Conservation (phyloP, 2,113 vertebrate species). For the Anseranas semipalmata region DNA sequence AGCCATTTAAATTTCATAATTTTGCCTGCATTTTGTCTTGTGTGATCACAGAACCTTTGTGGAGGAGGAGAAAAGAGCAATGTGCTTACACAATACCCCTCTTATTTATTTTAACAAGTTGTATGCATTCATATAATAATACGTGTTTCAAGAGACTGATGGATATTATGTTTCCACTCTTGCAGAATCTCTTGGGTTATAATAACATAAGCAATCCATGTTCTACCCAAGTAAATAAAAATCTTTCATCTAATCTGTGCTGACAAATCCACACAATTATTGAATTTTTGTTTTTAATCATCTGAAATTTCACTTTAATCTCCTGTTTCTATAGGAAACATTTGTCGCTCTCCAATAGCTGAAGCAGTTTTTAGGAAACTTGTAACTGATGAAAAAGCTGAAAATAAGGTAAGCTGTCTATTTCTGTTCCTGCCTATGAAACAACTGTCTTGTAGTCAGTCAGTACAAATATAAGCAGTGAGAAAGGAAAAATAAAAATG, state of each 20-base stretch:
- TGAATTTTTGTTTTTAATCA: not conserved
- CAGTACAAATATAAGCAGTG: not conserved
- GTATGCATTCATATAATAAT: not conserved
- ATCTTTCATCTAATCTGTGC: not conserved
- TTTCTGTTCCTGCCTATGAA: not conserved
- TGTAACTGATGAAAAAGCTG: conserved; percentile 83
- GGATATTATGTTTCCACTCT: not conserved
- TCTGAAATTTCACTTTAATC: conserved; percentile 8
- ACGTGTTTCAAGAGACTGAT: not conserved
- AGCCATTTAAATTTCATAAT: not conserved
- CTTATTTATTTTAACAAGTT: not conserved
- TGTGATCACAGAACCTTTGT: not conserved
- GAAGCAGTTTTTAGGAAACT: conserved; percentile 96
- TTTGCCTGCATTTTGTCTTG: not conserved
- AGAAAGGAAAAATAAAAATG: conserved; percentile 48
- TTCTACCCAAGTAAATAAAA: not conserved
- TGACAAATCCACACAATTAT: not conserved
- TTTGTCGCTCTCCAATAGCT: conserved; percentile 95
- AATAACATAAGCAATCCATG: not conserved
- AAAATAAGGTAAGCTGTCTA: conserved; percentile 80
- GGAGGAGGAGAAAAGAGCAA: not conserved
- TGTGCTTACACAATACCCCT: not conserved
- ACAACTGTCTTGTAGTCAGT: not conserved
- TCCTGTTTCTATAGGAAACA: conserved; percentile 85
- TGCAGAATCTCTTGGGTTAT: not conserved